Base-by-base conservation (phyloP, 64 coral and sea anemone species). In the Actinia equina region DNA sequence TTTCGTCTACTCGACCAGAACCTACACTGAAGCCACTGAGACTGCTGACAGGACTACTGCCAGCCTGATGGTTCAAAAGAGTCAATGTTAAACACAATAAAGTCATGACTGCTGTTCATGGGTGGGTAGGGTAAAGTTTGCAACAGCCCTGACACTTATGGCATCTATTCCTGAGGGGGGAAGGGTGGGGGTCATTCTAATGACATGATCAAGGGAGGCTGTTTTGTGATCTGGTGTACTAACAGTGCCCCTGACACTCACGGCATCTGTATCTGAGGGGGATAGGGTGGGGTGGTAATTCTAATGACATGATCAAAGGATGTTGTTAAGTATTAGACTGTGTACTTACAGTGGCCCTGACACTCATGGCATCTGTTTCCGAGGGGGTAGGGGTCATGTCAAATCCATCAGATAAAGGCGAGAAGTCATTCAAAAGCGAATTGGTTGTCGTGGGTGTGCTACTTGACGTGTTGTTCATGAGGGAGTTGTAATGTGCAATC, bases 1-100 rank as follows among this genome's bases (percentile, higher is more conserved):
- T 93, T 93, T 99, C 97, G 70, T 99, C 97, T 46, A 99, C 97
- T 86, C 97, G 84, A 69, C 97, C 97, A 70, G 97, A 99, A 49
- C 97, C 97, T 64, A 99, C 97, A 91, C 97, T 99, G 86, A 99
- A 99, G 27, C 97, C 97, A 64, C 97, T 99, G 88, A 99, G 94
- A 88, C 97, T 99, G 83, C 97, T 99, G 43, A 99, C 97, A 43
- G 97, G 97, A 86, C 97, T 99, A 80, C 97, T 99, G 49, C 97
- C 97, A 42, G 97, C 97, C 97, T 99, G 85, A 86, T 82, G 59
- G 79, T 45, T 59, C 17, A 87, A 2, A 74, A 74, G 2, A 27
- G 26, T 3, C 56, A 10, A 77, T 74, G 69, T 74, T 26, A 74
- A 41, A 7, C 25, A 74, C 25, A 74, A 65, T 22, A 65, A 1